Conservation (phyloP, 2,113 vertebrate species). For the Ophthalmolycus amberensis region DNA sequence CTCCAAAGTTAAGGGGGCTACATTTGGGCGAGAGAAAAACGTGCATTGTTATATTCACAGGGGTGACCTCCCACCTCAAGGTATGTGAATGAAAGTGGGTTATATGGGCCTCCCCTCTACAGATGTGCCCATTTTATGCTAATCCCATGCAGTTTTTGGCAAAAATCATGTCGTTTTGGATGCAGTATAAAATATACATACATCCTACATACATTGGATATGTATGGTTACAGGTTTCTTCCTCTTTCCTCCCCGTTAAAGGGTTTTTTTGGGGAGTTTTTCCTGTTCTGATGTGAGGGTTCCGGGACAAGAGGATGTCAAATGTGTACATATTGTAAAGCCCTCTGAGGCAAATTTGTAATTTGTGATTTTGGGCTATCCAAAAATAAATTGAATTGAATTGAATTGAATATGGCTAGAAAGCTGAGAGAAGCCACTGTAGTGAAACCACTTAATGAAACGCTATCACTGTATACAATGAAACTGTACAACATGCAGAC, state of each 20-base stretch:
- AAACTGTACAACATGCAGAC: too few relatives aligned
- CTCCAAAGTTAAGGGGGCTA: not conserved
- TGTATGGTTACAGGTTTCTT: too few relatives aligned
- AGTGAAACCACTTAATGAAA: not conserved
- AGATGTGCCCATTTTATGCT: not conserved
- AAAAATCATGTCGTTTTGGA: not conserved
- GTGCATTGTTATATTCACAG: not conserved
- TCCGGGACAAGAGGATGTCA: too few relatives aligned
- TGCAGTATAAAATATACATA: not conserved
- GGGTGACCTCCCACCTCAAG: too few relatives aligned
- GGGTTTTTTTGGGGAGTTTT: too few relatives aligned
- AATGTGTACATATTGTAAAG: too few relatives aligned
- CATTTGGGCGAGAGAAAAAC: not conserved
- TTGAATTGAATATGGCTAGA: not conserved
- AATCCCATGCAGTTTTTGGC: not conserved
- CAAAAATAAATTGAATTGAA: too few relatives aligned
- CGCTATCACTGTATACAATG: not conserved
- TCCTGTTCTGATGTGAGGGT: too few relatives aligned
- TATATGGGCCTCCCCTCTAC: not conserved
- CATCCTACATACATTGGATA: too few relatives aligned
- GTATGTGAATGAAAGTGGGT: not conserved
- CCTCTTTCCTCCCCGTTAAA: too few relatives aligned
- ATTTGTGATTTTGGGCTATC: too few relatives aligned
- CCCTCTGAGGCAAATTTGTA: too few relatives aligned
- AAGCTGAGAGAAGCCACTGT: not conserved